phyloP scores from a whole-genome alignment of 2,113 vertebrate genomes.

The Cyprinodon tularosa region DNA sequence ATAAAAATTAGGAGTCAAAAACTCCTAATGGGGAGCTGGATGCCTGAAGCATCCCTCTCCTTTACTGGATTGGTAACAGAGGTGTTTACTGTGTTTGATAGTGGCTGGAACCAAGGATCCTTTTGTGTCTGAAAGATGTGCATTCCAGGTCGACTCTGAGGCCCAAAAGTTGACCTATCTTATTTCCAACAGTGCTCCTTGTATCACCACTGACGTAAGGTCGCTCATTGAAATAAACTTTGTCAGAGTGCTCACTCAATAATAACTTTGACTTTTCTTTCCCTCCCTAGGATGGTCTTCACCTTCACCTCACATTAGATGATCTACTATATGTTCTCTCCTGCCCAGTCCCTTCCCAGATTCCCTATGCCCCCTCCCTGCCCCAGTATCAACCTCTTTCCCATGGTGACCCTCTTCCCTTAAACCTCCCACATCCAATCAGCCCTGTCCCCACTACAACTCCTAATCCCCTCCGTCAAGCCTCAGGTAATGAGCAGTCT shows the following conservation, averaged over 20 bases:
- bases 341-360: slow-evolving; percentile 50
- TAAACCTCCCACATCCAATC: slow-evolving; percentile 15
- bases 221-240: background rate
- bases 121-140: slow-evolving; percentile 71
- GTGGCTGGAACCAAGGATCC: slow-evolving; percentile 63
- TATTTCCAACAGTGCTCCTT: slow-evolving; percentile 53
- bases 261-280: background rate
- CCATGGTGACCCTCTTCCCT: slow-evolving; percentile 20
- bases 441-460: background rate
- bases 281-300: slow-evolving; percentile 48
- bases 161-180: slow-evolving; percentile 54
- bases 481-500: slow-evolving; percentile 16
- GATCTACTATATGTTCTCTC: slow-evolving; percentile 59
- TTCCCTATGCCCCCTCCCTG: background rate
- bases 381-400: background rate
- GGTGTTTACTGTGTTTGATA: slow-evolving; percentile 37
- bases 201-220: slow-evolving; percentile 67
- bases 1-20: background rate
- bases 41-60: background rate
- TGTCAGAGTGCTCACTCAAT: background rate
- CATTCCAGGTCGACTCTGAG: slow-evolving; percentile 33
- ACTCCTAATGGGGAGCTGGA: background rate
- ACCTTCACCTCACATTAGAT: slow-evolving; percentile 53
- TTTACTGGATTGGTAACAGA: background rate
- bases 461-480: slow-evolving; percentile 8